These are phyloP conservation scores for Fukomys damarensis DNA, from an alignment of 2,113 vertebrate species.

Conservation along the genomic window DNA sequence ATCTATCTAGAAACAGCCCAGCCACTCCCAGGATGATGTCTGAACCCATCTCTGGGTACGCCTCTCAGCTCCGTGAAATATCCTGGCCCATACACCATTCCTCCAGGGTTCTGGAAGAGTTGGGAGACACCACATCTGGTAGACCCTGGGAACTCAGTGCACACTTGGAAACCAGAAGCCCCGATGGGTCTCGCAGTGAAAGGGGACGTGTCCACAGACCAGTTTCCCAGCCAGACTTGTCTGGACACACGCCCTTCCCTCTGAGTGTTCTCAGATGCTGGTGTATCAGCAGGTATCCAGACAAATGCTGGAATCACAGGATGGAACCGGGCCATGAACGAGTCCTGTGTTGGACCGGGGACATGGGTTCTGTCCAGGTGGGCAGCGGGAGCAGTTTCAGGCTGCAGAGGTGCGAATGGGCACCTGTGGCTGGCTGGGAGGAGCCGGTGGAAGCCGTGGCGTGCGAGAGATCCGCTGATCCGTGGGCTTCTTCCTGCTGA, in stretches of 20 bases:
- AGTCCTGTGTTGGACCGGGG: not conserved
- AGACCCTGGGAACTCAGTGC: no score
- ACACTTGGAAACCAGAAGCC: no score
- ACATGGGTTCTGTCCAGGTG: not conserved
- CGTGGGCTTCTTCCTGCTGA: not conserved
- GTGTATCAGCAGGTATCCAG: not conserved
- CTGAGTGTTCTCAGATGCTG: not conserved
- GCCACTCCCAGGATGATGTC: not conserved
- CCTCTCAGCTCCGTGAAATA: not conserved
- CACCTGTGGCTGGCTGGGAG: not conserved
- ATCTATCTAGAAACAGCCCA: not conserved
- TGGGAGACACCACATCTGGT: not conserved
- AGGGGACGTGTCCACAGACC: not conserved
- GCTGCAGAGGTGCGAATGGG: not conserved
- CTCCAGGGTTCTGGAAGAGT: not conserved
- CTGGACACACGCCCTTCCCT: not conserved
- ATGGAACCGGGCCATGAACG: not conserved
- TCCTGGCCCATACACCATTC: not conserved
- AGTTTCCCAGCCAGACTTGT: not conserved
- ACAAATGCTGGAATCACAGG: not conserved
- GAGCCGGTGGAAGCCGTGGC: not conserved
- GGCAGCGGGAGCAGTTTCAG: not conserved
- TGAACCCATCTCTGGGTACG: not conserved
- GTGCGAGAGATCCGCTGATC: accelerated
- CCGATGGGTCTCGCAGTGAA: not conserved